Evolutionary conservation across 2,888 invertebrate genomes (phyloP).

Genomic region (Xanthorhoe designata): DNA sequence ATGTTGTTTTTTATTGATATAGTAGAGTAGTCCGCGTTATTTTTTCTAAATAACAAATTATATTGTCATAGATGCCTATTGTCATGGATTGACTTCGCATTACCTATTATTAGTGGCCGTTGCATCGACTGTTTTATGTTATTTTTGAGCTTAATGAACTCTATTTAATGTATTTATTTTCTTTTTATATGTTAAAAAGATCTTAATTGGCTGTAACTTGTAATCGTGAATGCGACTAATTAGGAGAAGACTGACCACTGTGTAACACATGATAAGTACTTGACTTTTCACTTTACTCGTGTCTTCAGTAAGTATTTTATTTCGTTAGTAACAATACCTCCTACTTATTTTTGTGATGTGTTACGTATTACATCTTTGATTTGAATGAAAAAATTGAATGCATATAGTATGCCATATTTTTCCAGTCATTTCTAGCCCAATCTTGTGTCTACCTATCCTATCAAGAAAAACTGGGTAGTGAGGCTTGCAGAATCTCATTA

Average conservation of each 20-base stretch:
- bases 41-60: background rate
- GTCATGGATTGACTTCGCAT: background rate
- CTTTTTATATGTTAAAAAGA: background rate
- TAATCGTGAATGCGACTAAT: constrained; percentile 17
- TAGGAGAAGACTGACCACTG: background rate
- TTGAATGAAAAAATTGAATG: too few relatives aligned
- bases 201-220: constrained; percentile 13
- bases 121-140: background rate
- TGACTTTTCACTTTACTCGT: constrained; percentile 13
- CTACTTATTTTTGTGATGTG: background rate
- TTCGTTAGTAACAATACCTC: background rate
- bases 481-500: background rate
- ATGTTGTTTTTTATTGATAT: background rate
- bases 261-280: constrained; percentile 9
- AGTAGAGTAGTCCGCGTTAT: background rate
- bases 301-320: background rate
- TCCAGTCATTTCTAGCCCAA: background rate
- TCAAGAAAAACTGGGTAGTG: background rate
- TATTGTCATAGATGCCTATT: background rate
- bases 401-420: background rate
- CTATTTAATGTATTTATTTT: background rate
- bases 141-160: background rate
- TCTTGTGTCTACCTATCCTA: background rate
- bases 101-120: background rate
- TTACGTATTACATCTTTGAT: background rate